Evolutionary conservation across 2,888 invertebrate species (phyloP), one percentile per base, ranked within the genome.

Genomic region (Andrena chrysosceles): DNA sequence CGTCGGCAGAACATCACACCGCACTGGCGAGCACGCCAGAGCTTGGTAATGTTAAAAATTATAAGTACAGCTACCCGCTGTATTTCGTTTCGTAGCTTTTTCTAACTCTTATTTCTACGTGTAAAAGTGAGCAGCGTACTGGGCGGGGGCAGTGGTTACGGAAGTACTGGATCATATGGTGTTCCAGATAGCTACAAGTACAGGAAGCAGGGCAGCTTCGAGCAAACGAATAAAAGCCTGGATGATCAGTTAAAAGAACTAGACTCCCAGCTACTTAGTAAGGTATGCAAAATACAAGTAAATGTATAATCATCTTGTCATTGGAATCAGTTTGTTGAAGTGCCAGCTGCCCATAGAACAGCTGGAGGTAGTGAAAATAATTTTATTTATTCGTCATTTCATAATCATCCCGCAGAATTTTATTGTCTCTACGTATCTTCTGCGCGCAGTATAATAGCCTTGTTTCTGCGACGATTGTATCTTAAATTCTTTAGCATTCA

Each of bases 231-330:
- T 81, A 96, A 97, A 88, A 96, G 97, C 52, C 95, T 97, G 90
- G 97, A 97, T 94, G 96, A 96, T 94, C 97, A 97, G 94, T 95
- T 97, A 89, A 97, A 97, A 93, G 97, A 97, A 94, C 95, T 97
- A 89, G 97, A 97, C 94, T 97, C 97, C 85, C 97, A 97, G 86
- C 96, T 97, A 92, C 96, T 96, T 94, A 96, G 93, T 90, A 93
- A 94, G 94, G 94, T 94, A 93, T 90, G 92, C 89, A 91, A 89
- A 91, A 90, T 91, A 85, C 81, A 77, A 81, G 91, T 91, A 89
- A 76, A 83, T 42, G 60, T 67, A 70, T 82, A 78, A 42, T 72
- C 29, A 66, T 48, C 52, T 48, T 31, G 31, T 23, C 42, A 31
- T 42, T 68, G 35, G 26, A 56, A 67, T 60, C 26, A 62, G n/a